Conservation (phyloP, 2,888 invertebrate species). For the Apotomis turbidana region DNA sequence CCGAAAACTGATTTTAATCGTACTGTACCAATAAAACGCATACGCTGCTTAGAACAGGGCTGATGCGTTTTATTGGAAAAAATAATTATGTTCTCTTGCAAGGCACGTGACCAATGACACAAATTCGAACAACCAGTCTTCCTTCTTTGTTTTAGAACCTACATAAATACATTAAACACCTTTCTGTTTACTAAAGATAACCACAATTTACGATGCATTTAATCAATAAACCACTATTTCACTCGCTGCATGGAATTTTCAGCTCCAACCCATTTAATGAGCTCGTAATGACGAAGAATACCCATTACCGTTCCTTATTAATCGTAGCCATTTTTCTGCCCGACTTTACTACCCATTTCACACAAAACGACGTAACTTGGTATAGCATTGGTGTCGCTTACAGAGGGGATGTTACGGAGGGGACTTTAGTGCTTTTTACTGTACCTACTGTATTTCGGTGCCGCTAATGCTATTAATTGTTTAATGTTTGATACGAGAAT, state of each 20-base stretch:
- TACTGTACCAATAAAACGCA: too few species aligned
- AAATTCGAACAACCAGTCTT: too few species aligned
- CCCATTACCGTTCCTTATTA: slow-evolving; percentile 21
- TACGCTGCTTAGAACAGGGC: too few species aligned
- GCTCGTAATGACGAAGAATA: slow-evolving; percentile 27
- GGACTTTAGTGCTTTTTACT: slow-evolving; percentile 14
- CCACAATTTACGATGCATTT: slow-evolving; percentile 9
- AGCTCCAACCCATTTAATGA: slow-evolving; percentile 20
- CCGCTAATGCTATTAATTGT: slow-evolving; percentile 10
- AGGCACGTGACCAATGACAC: too few species aligned
- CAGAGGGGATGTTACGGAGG: background rate
- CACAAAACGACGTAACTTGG: slow-evolving; percentile 4
- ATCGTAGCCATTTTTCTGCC: slow-evolving; percentile 21
- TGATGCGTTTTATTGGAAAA: too few species aligned
- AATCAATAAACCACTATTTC: slow-evolving; percentile 20
- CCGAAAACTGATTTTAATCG: too few species aligned
- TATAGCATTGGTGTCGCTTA: background rate
- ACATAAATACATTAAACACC: background rate
- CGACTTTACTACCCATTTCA: background rate
- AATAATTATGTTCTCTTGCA: too few species aligned
- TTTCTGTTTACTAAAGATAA: background rate
- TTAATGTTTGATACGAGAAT: slow-evolving; percentile 5
- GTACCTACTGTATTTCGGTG: slow-evolving; percentile 19
- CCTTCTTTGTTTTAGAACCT: background rate
- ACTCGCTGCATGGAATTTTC: slow-evolving; percentile 5